A percentile compares a stretch with the other conserved stretches of the same genome.
Evolutionary conservation across 2,113 vertebrate genomes (phyloP).

Genomic region (Alethe diademata): DNA sequence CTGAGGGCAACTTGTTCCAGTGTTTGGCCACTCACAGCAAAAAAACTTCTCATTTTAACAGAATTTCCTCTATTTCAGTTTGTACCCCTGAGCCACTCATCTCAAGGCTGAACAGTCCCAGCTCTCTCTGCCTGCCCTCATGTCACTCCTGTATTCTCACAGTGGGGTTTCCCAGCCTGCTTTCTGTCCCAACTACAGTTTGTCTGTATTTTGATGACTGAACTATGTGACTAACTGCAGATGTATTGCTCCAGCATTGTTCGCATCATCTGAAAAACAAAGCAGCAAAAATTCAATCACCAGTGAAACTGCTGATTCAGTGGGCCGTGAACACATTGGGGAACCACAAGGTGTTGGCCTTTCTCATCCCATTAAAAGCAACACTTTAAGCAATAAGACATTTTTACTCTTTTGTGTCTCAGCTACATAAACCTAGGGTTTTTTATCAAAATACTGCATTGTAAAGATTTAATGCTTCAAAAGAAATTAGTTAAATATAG

Average conservation of each 20-base stretch:
- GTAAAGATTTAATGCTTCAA: neutral
- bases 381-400: neutral
- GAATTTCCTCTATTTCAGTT: neutral
- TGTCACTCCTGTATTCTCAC: neutral
- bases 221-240: neutral
- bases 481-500: constrained; percentile 7
- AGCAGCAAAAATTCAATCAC: neutral
- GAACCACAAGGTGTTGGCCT: neutral
- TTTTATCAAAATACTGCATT: neutral
- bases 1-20: neutral
- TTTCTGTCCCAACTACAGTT: neutral
- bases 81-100: neutral
- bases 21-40: neutral
- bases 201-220: neutral
- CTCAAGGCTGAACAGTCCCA: neutral
- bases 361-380: neutral
- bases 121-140: neutral
- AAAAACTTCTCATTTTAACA: neutral
- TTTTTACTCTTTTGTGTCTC: neutral
- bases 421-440: neutral
- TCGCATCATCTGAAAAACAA: neutral
- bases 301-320: neutral
- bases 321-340: neutral
- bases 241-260: neutral
- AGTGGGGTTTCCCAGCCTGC: neutral